Conservation (phyloP, 2,888 invertebrate species). For the Microctonus hyperodae region DNA sequence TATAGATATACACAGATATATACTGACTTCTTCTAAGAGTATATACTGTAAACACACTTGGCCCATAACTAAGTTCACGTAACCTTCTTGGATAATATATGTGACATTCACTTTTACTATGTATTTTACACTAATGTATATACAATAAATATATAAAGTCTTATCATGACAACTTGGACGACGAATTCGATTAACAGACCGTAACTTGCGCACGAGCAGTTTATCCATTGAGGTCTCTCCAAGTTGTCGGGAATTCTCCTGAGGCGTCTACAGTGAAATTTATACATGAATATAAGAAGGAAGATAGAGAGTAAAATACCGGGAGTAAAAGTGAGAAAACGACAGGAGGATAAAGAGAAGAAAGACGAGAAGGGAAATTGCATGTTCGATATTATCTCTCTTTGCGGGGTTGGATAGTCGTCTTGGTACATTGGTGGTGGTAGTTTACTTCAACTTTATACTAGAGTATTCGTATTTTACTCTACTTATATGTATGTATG, state of each 20-base stretch:
- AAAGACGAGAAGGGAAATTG: slow-evolving; percentile 29
- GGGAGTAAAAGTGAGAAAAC: no score
- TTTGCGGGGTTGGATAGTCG: slow-evolving; percentile 12
- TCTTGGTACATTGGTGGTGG: slow-evolving; percentile 22
- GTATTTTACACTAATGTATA: not conserved
- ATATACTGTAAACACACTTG: slow-evolving; percentile 2
- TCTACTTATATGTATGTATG: not conserved
- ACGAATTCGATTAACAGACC: slow-evolving; percentile 28
- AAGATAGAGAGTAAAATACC: no score
- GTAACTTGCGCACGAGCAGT: slow-evolving; percentile 2
- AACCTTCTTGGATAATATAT: slow-evolving; percentile 11
- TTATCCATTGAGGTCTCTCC: slow-evolving; percentile 19
- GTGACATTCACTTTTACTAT: not conserved
- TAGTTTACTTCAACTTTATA: slow-evolving; percentile 37
- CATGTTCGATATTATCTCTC: slow-evolving; percentile 46
- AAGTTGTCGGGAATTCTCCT: not conserved
- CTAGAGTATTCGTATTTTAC: not conserved
- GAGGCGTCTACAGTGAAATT: not conserved
- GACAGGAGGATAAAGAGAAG: no score
- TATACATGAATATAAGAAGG: not conserved
- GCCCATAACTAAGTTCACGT: no score
- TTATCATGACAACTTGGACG: not conserved
- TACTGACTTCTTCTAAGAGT: no score
- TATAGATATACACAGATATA: no score
- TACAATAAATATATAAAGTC: not conserved